Percentiles rank a stretch among this genome's conserved stretches.
phyloP scores from a whole-genome alignment of 2,888 invertebrate species.

The Sinohyriopsis cumingii region DNA sequence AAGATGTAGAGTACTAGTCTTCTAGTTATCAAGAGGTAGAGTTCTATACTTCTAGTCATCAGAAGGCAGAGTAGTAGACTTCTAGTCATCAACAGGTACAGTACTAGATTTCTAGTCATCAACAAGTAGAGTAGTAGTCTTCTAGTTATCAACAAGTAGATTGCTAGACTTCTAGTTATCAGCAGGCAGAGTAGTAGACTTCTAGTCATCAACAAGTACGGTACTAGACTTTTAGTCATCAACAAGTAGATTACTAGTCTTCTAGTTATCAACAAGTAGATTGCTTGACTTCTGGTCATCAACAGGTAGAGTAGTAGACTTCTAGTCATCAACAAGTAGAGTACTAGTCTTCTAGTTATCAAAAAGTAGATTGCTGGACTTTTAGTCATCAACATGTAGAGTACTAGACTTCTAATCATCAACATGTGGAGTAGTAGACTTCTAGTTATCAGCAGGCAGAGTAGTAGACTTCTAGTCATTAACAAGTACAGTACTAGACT shows the following conservation, averaged over 20 bases:
- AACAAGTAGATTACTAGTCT: constrained; percentile 33
- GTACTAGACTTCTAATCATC: constrained; percentile 21
- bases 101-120: constrained; percentile 21
- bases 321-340: no score
- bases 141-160: no score
- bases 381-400: constrained; percentile 14
- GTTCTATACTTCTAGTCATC: not conserved
- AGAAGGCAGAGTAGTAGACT: not conserved
- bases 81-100: constrained; percentile 26
- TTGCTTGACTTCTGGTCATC: constrained; percentile 19
- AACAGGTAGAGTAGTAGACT: constrained; percentile 18
- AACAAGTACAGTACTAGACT: constrained; percentile 23
- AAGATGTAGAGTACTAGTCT: no score
- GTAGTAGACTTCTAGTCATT: constrained; percentile 20
- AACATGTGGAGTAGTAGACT: constrained; percentile 17
- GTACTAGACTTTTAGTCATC: constrained; percentile 21
- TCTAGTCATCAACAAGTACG: no score
- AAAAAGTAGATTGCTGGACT: constrained; percentile 35
- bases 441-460: no score
- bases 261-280: no score
- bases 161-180: constrained; percentile 20
- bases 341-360: constrained; percentile 21
- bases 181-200: constrained; percentile 16
- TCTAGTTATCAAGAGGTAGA: no score
- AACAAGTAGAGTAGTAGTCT: constrained; percentile 30